Percentiles rank a stretch among this genome's conserved stretches.
Conservation (phyloP, 2,888 invertebrate species). For the Dicycla oo region DNA sequence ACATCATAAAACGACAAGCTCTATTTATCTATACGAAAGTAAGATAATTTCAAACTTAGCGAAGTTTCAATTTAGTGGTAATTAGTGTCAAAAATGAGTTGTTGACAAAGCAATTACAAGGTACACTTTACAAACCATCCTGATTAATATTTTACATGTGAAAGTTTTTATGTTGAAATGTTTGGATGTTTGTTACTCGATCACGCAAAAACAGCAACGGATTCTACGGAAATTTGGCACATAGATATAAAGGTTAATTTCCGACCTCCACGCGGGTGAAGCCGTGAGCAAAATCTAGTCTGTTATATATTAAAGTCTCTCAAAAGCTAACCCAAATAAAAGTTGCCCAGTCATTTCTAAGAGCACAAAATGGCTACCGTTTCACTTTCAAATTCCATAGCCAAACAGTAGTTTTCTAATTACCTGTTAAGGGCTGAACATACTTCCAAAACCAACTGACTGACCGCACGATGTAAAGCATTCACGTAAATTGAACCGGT, state of each 20-base stretch:
- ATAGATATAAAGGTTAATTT: too few relatives aligned
- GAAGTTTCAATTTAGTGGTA: not conserved
- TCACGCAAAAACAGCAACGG: too few relatives aligned
- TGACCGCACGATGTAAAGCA: conserved; percentile 54
- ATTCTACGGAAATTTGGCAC: too few relatives aligned
- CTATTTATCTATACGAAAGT: not conserved
- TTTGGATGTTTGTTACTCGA: too few relatives aligned
- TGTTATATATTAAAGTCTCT: not conserved
- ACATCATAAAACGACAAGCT: too few relatives aligned
- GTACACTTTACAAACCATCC: too few relatives aligned
- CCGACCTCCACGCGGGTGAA: too few relatives aligned
- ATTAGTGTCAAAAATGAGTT: too few relatives aligned
- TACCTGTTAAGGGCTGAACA: conserved; percentile 46
- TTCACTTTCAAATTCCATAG: conserved; percentile 18
- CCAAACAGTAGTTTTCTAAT: conserved; percentile 32
- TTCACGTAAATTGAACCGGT: conserved; percentile 67
- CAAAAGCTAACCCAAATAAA: conserved; percentile 3
- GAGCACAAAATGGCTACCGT: conserved; percentile 23
- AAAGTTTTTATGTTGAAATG: too few relatives aligned
- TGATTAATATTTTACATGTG: too few relatives aligned
- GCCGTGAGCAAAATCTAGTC: too few relatives aligned
- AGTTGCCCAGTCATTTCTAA: conserved; percentile 6
- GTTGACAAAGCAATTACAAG: too few relatives aligned
- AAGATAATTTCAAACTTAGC: not conserved
- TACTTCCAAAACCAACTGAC: conserved; percentile 38